Conservation (phyloP, 2,888 invertebrate genomes). For the Willowsia nigromaculata region DNA sequence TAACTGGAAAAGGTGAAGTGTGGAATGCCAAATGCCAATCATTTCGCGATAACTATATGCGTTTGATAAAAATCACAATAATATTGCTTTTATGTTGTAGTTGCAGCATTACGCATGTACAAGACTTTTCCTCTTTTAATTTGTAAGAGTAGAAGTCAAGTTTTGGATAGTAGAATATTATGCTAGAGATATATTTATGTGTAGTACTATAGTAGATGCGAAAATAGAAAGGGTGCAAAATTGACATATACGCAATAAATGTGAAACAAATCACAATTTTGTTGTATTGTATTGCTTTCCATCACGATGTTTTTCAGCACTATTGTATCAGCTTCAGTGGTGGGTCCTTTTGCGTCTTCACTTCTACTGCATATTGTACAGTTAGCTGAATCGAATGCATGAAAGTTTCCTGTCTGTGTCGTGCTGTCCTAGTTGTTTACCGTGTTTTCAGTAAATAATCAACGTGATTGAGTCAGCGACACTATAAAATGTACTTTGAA, state of each 20-base stretch:
- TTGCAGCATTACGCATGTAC: too few species aligned
- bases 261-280: not conserved
- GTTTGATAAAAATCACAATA: not conserved
- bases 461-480: not conserved
- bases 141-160: not conserved
- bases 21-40: too few species aligned
- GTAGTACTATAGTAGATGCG: not conserved
- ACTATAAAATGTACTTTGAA: not conserved
- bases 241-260: not conserved
- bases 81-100: not conserved
- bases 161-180: too few species aligned
- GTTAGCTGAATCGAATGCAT: not conserved
- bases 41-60: not conserved
- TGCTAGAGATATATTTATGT: too few species aligned
- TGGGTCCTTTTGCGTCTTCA: not conserved
- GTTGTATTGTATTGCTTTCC: too few species aligned
- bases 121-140: not conserved
- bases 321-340: not conserved
- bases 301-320: not conserved
- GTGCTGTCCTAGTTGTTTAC: not conserved
- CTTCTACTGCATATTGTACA: not conserved
- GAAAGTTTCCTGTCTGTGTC: not conserved
- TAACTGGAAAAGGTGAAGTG: too few species aligned
- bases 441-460: not conserved
- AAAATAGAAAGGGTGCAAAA: not conserved